Base-by-base conservation (phyloP, 2,888 invertebrate genomes). In the Bellardia pandia region DNA sequence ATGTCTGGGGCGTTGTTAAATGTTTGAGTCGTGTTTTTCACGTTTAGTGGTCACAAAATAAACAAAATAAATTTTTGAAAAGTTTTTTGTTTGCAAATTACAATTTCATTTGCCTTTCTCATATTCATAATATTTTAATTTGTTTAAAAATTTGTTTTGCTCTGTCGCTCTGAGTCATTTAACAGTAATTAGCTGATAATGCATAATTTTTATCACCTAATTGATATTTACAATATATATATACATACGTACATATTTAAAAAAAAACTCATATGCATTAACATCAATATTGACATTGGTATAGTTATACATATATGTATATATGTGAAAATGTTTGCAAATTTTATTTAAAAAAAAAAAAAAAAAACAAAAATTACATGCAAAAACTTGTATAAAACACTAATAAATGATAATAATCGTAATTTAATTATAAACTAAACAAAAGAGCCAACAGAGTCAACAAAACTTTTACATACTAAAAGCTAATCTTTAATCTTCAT, bases 101-200 rank as follows among this genome's bases (percentile, higher is more conserved):
- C 23, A 66, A 53, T 56, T 42, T 56, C 23, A 8, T 30, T 56
- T 7, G 33, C 45, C 7, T 40, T 48, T 14, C 16, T 78, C 16
- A 13, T 48, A 58, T 45, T 78, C 62, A 51, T 62, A 51, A 40
- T 53, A 51, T 11, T 62, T 45, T 64, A 53, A 80, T 45, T 81
- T 81, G 11, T 45, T 81, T 58, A 58, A 74, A 37, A 53, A 37
- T 33, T 51, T 51, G 8, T 58, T 11, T 58, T 53, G 30, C 14
- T 80, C 16, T 68, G 16, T 45, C 23, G 48, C 30, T 69, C 78
- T 85, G 74, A 85, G 74, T 69, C 85, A 87, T 69, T 81, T 62
- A 87, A 74, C 56, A 81, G 33, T 74, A 87, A 81, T 87, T 85
- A 85, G 68, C 85, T 74, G 87, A 87, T 87, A 85, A 85, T 85